These are phyloP conservation scores for Drosophila takahashii DNA, from an alignment of 1,140 invertebrate genomes.

Conservation along the genomic window DNA sequence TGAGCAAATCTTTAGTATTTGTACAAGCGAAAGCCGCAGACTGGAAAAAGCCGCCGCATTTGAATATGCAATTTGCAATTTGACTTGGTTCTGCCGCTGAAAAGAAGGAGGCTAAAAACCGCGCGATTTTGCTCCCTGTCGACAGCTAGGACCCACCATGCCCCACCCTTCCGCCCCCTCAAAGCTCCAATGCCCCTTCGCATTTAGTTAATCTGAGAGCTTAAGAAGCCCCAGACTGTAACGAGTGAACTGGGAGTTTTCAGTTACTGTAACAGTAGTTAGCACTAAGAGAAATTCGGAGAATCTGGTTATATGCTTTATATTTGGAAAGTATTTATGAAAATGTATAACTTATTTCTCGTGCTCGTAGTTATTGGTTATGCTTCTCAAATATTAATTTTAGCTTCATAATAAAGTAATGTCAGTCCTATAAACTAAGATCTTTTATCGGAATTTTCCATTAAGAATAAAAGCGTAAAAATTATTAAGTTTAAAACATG, in stretches of 20 bases:
- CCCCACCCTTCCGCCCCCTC: neutral
- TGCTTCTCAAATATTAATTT: too few relatives aligned
- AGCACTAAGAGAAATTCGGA: neutral
- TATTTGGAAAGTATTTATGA: too few relatives aligned
- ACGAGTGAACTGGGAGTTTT: slow-evolving; percentile 32
- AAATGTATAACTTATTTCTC: too few relatives aligned
- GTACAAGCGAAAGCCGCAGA: slow-evolving; percentile 76
- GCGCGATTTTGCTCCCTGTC: slow-evolving; percentile 35
- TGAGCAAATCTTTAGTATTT: slow-evolving; percentile 81
- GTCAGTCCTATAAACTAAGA: too few relatives aligned
- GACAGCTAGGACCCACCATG: slow-evolving; percentile 24
- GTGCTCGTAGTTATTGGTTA: too few relatives aligned
- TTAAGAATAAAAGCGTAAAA: too few relatives aligned
- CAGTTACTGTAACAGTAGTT: slow-evolving; percentile 15
- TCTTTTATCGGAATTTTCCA: too few relatives aligned
- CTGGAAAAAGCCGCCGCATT: slow-evolving; percentile 79
- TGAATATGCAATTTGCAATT: slow-evolving; percentile 82
- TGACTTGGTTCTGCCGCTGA: slow-evolving; percentile 65
- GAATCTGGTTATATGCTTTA: too few relatives aligned
- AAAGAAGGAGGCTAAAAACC: slow-evolving; percentile 62
- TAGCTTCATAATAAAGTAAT: too few relatives aligned
- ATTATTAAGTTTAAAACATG: too few relatives aligned
- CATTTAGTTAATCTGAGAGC: slow-evolving; percentile 70
- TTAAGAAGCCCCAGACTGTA: slow-evolving; percentile 74
- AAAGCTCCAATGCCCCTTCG: neutral